phyloP scores from a whole-genome alignment of 2,113 vertebrate genomes.

The Microtus montanus region DNA sequence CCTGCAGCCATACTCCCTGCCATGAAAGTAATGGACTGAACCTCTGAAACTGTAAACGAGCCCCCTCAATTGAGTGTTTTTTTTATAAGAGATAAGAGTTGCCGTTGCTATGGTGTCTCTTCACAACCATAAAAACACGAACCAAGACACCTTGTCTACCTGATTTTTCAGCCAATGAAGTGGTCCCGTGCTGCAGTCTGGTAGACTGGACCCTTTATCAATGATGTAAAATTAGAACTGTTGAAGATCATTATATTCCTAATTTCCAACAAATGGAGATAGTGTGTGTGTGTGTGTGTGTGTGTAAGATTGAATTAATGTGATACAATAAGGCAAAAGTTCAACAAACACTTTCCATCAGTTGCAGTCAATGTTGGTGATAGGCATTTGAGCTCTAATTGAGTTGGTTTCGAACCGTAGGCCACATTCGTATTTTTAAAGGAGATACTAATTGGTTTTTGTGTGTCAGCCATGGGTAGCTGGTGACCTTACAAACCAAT shows the following conservation, averaged over 20 bases:
- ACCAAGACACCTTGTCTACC: neutral
- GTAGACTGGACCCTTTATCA: neutral
- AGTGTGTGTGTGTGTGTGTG: neutral
- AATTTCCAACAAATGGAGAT: neutral
- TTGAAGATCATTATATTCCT: neutral
- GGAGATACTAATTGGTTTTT: neutral
- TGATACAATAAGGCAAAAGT: slow-evolving; percentile 33
- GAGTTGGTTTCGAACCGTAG: slow-evolving; percentile 52
- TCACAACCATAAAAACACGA: neutral
- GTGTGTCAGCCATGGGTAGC: neutral
- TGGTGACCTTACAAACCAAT: slow-evolving; percentile 13
- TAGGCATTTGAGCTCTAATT: slow-evolving; percentile 48
- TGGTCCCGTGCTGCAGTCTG: neutral
- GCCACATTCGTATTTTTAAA: slow-evolving; percentile 53
- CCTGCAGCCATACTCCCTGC: neutral
- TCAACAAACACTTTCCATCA: slow-evolving; percentile 7
- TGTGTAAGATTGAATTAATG: neutral
- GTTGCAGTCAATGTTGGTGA: slow-evolving; percentile 20
- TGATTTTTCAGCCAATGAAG: slow-evolving; percentile 54
- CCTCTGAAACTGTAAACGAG: neutral
- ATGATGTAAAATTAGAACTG: neutral
- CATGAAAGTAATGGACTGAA: neutral
- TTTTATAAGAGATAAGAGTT: neutral
- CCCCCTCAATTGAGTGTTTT: neutral
- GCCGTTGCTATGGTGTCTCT: neutral